Evolutionary conservation across 2,797 vertebrate genomes (phyloP), one percentile per base, ranked within the genome.

Genomic region (Manis javanica): DNA sequence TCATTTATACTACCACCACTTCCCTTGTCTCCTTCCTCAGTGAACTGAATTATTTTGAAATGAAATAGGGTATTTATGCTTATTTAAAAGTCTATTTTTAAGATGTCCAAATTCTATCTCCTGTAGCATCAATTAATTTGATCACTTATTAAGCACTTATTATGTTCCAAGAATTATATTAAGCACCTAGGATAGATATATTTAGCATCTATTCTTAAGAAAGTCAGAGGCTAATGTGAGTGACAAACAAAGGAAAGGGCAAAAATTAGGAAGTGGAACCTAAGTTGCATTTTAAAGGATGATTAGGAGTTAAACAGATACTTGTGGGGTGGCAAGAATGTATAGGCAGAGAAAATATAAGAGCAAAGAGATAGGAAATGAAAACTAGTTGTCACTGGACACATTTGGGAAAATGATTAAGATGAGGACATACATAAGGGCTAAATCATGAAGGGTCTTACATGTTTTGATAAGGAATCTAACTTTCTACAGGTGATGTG

Each of bases 251-350:
- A 55, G 24, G 16, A 87, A 87, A 92, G n/a, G 24, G 18, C 13
- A 90, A 89, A 42, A 89, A 11, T 49, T 31, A 77, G 12, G 19
- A 77, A 69, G 46, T 51, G 4, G 42, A 18, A 90, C 31, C 16
- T 77, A 8, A 94, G 26, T 19, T 94, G 15, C 1, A 88, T 75
- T 91, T 88, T 77, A 83, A 91, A 95, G 42, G n/a, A 21, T 69
- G 63, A 81, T 71, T 37, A 74, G 8, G 31, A 86, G 51, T 51
- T 79, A 29, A 42, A 8, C n/a, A 77, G 24, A 11, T 90, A 92
- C 57, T 68, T 75, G 18, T n/a, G 13, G 18, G 42, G 15, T 81
- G 9, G 42, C 66, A 83, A 10, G 49, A 93, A 89, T 31, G 10
- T 19, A 53, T 5, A 91, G 16, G 46, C 31, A 84, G 39, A 31